Percentiles rank a stretch among this genome's conserved stretches.
phyloP scores from a whole-genome alignment of 1,140 invertebrate species.

The Drosophila pandora region DNA sequence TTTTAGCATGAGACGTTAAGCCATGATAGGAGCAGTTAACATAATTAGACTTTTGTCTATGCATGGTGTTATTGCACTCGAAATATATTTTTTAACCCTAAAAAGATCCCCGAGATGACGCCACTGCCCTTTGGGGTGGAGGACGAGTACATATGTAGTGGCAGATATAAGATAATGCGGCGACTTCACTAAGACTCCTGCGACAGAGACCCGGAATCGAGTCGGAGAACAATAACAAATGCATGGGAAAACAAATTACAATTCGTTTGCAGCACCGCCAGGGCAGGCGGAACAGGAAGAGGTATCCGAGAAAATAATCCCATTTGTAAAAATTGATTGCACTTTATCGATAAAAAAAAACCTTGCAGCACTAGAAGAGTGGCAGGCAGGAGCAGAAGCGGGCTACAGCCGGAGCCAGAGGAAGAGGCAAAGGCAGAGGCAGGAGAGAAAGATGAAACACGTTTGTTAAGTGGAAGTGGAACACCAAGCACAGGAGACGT shows the following conservation, averaged over 20 bases:
- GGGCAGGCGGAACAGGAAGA: not conserved
- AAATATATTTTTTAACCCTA: not conserved
- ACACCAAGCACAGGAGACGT: conserved; percentile 32
- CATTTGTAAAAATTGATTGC: conserved; percentile 83
- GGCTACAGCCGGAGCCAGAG: not conserved
- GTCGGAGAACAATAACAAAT: conserved; percentile 77
- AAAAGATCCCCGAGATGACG: not conserved
- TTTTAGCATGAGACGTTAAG: no score
- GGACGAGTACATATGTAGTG: conserved; percentile 43
- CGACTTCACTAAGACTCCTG: conserved; percentile 74
- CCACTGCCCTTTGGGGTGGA: conserved; percentile 1
- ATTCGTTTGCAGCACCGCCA: conserved; percentile 59
- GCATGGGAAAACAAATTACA: conserved; percentile 81
- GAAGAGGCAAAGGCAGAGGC: not conserved
- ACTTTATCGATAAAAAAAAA: conserved; percentile 76
- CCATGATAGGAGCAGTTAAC: no score
- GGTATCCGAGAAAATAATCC: conserved; percentile 70
- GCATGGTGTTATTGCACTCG: no score
- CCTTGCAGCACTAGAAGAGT: conserved; percentile 32
- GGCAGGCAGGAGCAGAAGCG: conserved; percentile 3
- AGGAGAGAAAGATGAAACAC: conserved; percentile 59
- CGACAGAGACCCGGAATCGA: conserved; percentile 35
- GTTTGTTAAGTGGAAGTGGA: conserved; percentile 52
- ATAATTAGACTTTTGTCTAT: no score
- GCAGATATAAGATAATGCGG: conserved; percentile 76